phyloP scores from a whole-genome alignment of 2,888 invertebrate species.

The Apodemia mormo region DNA sequence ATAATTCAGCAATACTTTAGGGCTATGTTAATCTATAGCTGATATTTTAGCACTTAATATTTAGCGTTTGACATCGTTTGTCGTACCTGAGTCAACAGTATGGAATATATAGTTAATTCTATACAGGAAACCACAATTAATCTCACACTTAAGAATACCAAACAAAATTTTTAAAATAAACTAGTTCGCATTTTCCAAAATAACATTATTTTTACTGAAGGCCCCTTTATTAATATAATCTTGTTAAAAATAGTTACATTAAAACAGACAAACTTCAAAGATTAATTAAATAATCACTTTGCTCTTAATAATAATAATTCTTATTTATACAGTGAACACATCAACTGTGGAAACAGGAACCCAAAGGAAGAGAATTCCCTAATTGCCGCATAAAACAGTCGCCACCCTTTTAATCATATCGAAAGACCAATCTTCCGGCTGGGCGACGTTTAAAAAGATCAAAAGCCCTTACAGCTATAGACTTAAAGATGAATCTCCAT shows the following conservation, averaged over 20 bases:
- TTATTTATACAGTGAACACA: constrained; percentile 24
- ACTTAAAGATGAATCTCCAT: constrained; percentile 47
- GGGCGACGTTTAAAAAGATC: constrained; percentile 53
- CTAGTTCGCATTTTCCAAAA: no score
- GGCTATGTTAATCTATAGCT: no score
- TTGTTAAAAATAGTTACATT: constrained; percentile 18
- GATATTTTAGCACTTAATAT: no score
- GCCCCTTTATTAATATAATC: background rate
- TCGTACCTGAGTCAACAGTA: no score
- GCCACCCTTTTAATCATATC: constrained; percentile 80
- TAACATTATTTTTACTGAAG: background rate
- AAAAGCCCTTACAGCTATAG: constrained; percentile 40
- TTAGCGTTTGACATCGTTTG: no score
- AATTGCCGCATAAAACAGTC: constrained; percentile 79
- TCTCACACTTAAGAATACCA: no score
- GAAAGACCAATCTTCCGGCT: constrained; percentile 78
- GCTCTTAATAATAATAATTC: constrained; percentile 33
- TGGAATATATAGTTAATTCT: no score
- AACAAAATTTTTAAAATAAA: no score
- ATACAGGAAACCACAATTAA: no score
- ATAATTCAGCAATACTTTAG: no score
- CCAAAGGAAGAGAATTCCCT: constrained; percentile 64
- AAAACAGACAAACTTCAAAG: constrained; percentile 1
- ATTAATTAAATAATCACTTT: constrained; percentile 34
- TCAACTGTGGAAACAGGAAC: constrained; percentile 52